Conservation (phyloP, 2,797 vertebrate genomes). For the Vireo griseus region DNA sequence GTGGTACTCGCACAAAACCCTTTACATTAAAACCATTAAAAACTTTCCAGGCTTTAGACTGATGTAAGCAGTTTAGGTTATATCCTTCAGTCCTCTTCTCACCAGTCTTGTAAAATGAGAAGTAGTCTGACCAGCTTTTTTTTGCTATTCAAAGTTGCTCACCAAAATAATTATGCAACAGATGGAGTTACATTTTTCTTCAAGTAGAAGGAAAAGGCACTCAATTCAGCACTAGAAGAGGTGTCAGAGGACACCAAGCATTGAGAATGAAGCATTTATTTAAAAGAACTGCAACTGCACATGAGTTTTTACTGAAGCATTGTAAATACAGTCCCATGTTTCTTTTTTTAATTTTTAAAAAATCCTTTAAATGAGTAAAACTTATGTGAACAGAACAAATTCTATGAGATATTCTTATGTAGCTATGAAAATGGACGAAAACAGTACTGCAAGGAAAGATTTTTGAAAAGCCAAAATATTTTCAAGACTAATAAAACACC, state of each 20-base stretch:
- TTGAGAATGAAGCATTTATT: not conserved
- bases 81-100: not conserved
- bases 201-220: not conserved
- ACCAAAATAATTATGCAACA: not conserved
- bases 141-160: not conserved
- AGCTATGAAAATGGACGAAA: not conserved
- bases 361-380: not conserved
- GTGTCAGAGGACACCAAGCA: not conserved
- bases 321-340: not conserved
- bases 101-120: not conserved
- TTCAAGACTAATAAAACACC: not conserved
- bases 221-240: not conserved
- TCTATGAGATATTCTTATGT: not conserved
- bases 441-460: not conserved
- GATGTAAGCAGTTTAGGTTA: not conserved
- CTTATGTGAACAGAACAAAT: not conserved
- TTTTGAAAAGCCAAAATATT: not conserved
- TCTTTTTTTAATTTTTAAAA: not conserved
- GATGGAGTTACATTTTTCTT: not conserved
- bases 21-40: not conserved
- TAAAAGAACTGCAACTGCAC: not conserved
- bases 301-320: not conserved
- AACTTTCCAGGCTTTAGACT: not conserved
- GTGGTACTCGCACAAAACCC: rapidly evolving
- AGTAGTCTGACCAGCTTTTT: not conserved